Conservation (phyloP, 23 tunicate genomes). For the Styela clava region DNA sequence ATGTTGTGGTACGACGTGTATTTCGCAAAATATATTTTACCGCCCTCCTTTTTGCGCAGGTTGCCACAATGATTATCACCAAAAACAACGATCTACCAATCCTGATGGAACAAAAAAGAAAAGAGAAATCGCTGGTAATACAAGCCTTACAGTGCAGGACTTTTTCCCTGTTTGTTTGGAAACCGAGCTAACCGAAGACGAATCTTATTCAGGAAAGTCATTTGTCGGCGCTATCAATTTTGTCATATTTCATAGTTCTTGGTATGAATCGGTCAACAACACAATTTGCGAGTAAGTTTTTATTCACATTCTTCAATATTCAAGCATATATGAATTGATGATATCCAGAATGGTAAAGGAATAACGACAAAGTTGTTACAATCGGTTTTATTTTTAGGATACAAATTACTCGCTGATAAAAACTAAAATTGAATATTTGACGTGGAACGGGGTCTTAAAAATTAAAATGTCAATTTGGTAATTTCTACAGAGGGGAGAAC, state of each 20-base stretch:
- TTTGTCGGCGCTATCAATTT: constrained; percentile 8
- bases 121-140: not conserved
- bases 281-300: constrained; percentile 11
- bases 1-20: too few relatives aligned
- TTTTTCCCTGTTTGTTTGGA: constrained; percentile 20
- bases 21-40: too few relatives aligned
- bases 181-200: not conserved
- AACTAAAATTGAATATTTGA: too few relatives aligned
- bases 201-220: not conserved
- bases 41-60: too few relatives aligned
- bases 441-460: too few relatives aligned
- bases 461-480: too few relatives aligned
- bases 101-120: constrained; percentile 20
- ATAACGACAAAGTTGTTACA: too few relatives aligned
- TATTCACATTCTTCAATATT: not conserved
- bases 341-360: too few relatives aligned
- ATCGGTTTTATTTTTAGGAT: not conserved
- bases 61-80: constrained; percentile 21
- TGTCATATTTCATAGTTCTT: constrained; percentile 15
- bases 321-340: too few relatives aligned
- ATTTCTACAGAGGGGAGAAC: constrained; percentile 9
- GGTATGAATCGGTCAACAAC: constrained; percentile 10
- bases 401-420: not conserved
- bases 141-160: constrained; percentile 1
- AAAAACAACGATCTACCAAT: not conserved